Conservation (phyloP, 1,140 invertebrate genomes). For the Frieseomelitta varia region DNA sequence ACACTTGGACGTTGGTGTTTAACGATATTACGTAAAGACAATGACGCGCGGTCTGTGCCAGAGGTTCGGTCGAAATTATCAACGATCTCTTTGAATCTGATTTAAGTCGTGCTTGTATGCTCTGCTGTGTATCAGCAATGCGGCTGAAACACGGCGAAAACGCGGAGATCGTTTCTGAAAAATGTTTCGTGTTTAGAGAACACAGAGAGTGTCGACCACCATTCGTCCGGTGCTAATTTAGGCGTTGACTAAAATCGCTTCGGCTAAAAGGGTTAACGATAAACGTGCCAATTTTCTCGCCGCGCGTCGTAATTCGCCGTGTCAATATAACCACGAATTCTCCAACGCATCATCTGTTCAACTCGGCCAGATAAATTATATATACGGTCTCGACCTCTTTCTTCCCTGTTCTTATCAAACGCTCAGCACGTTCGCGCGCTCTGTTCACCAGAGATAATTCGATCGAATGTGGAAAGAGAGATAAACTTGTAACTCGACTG, state of each 20-base stretch:
- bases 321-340: slow-evolving; percentile 2
- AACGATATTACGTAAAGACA: slow-evolving; percentile 27
- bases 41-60: not conserved
- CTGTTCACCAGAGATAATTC: too few species aligned
- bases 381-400: slow-evolving; percentile 3
- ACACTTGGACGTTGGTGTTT: not conserved
- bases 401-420: slow-evolving; percentile 4
- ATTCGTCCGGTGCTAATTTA: not conserved
- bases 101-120: slow-evolving; percentile 11
- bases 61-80: slow-evolving; percentile 9
- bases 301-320: slow-evolving; percentile 8
- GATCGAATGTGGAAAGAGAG: too few species aligned
- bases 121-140: not conserved
- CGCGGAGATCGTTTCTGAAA: not conserved
- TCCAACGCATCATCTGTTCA: not conserved
- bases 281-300: slow-evolving; percentile 19
- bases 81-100: slow-evolving; percentile 31
- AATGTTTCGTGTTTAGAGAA: not conserved
- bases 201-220: too few species aligned
- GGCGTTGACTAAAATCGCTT: not conserved
- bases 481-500: too few species aligned
- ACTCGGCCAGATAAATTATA: not conserved
- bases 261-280: not conserved
- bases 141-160: slow-evolving; percentile 19
- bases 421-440: not conserved